These are phyloP conservation scores for Neoniphon sammara DNA, from an alignment of 2,797 vertebrate species.

Conservation along the genomic window DNA sequence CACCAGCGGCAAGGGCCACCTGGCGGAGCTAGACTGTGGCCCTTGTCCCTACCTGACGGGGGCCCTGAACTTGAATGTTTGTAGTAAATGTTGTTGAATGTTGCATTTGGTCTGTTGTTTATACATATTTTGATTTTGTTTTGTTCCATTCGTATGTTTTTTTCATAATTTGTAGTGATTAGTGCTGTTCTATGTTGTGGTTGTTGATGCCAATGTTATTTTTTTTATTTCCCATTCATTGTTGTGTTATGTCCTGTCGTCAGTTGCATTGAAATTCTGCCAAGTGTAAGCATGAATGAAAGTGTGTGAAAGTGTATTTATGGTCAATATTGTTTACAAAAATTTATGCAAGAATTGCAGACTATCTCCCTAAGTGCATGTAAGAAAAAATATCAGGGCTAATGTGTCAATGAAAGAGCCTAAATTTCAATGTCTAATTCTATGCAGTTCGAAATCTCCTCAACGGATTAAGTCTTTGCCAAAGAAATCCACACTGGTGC, in stretches of 20 bases:
- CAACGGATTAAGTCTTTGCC: constrained; percentile 73
- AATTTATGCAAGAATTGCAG: constrained; percentile 48
- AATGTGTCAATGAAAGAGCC: constrained; percentile 56
- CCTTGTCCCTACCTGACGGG: constrained; percentile 73
- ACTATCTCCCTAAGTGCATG: constrained; percentile 68
- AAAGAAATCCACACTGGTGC: constrained; percentile 80
- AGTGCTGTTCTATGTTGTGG: constrained; percentile 51
- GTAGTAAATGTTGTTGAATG: constrained; percentile 82
- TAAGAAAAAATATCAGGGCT: constrained; percentile 43
- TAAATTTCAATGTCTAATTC: constrained; percentile 51
- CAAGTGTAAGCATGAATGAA: constrained; percentile 62
- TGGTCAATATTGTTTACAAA: constrained; percentile 59
- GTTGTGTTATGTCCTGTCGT: constrained; percentile 55
- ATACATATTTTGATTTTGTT: constrained; percentile 19
- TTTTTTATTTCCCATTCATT: constrained; percentile 50
- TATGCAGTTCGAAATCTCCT: constrained; percentile 69
- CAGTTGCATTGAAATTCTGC: constrained; percentile 59
- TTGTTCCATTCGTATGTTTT: constrained; percentile 32
- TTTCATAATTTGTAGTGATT: constrained; percentile 40
- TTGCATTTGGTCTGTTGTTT: constrained; percentile 39
- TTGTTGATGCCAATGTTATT: constrained; percentile 22
- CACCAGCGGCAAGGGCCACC: constrained; percentile 61
- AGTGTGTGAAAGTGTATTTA: constrained; percentile 52
- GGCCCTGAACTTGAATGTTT: constrained; percentile 75
- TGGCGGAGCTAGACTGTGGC: constrained; percentile 76